phyloP scores from a whole-genome alignment of 2,113 vertebrate genomes.

The Strigops habroptila region DNA sequence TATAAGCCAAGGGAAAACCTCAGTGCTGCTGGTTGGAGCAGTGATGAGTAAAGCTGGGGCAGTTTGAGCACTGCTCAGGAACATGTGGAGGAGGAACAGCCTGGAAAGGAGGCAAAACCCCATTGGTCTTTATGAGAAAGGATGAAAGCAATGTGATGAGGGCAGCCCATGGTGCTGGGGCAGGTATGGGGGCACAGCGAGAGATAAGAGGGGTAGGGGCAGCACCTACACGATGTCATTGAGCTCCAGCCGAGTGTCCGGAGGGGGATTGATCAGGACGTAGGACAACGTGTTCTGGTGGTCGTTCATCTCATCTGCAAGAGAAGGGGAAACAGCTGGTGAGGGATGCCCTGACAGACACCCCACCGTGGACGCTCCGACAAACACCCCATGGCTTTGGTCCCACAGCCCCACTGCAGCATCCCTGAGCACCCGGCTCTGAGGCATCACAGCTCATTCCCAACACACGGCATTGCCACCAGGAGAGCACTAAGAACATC shows the following conservation, averaged over 20 bases:
- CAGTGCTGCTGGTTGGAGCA: fast-evolving
- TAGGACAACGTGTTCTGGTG: constrained; percentile 96
- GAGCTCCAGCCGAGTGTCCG: constrained; percentile 92
- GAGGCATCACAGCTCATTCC: neutral
- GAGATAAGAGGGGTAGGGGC: fast-evolving
- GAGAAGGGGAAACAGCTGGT: constrained; percentile 17
- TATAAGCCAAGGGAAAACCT: neutral
- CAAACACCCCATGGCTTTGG: fast-evolving
- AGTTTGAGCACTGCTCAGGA: neutral
- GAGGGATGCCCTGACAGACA: neutral
- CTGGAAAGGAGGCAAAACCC: neutral
- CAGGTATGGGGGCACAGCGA: neutral
- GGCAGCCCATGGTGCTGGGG: fast-evolving
- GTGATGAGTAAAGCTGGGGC: fast-evolving
- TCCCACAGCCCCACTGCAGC: neutral
- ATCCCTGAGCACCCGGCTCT: fast-evolving
- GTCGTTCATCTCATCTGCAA: constrained; percentile 95
- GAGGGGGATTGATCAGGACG: constrained; percentile 94
- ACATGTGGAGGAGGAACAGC: fast-evolving
- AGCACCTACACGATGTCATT: constrained; percentile 90
- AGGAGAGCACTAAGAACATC: fast-evolving
- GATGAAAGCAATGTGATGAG: fast-evolving
- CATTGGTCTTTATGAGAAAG: fast-evolving
- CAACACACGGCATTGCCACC: fast-evolving
- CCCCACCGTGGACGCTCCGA: fast-evolving